Conservation (phyloP, 1,140 invertebrate species). For the Diorhabda elongata region DNA sequence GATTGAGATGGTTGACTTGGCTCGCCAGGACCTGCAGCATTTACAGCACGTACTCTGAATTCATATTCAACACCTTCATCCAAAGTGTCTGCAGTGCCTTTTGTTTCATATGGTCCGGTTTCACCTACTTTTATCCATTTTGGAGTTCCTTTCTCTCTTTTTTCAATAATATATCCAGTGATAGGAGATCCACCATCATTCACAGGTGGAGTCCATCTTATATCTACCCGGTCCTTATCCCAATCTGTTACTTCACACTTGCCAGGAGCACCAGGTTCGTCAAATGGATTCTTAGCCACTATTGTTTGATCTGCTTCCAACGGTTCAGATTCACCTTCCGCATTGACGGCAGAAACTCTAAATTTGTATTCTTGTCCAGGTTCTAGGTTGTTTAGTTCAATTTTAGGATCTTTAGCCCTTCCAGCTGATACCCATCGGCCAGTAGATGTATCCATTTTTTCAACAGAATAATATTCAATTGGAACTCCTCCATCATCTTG, state of each 20-base stretch:
- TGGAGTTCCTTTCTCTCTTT: slow-evolving; percentile 82
- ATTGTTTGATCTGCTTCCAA: slow-evolving; percentile 83
- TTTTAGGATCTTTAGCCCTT: slow-evolving; percentile 73
- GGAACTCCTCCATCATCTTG: slow-evolving; percentile 87
- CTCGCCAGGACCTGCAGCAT: slow-evolving; percentile 74
- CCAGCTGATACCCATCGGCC: slow-evolving; percentile 82
- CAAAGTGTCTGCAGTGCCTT: slow-evolving; percentile 72
- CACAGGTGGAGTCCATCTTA: slow-evolving; percentile 84
- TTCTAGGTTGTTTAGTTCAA: slow-evolving; percentile 77
- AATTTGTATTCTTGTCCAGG: slow-evolving; percentile 96
- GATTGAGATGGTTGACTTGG: slow-evolving; percentile 68
- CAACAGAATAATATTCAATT: slow-evolving; percentile 87
- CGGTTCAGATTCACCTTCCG: slow-evolving; percentile 91
- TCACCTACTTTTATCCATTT: slow-evolving; percentile 85
- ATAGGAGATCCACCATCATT: slow-evolving; percentile 91
- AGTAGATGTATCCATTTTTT: slow-evolving; percentile 82
- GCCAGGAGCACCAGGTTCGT: slow-evolving; percentile 87
- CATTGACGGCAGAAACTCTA: slow-evolving; percentile 91
- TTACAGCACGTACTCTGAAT: slow-evolving; percentile 80
- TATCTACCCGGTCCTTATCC: slow-evolving; percentile 91
- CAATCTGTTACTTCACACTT: slow-evolving; percentile 86
- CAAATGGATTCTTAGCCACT: slow-evolving; percentile 96
- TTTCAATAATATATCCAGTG: slow-evolving; percentile 90
- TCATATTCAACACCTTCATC: slow-evolving; percentile 85
- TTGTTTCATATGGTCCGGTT: slow-evolving; percentile 69